These are phyloP conservation scores for Drosophila punjabiensis DNA, from an alignment of 1,140 invertebrate genomes.

Conservation along the genomic window DNA sequence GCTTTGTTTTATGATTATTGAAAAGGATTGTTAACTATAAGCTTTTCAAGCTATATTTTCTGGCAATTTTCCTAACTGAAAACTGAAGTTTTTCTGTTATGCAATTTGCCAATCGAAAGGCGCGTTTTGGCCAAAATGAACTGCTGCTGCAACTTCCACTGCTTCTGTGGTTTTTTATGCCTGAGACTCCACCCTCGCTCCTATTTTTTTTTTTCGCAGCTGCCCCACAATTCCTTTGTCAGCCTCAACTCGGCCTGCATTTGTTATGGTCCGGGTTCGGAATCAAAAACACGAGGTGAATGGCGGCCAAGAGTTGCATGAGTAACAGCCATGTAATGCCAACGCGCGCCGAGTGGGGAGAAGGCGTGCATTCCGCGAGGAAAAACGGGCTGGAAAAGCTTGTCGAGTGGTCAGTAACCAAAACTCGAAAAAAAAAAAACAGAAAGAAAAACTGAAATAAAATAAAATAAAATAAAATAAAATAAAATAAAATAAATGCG, in stretches of 20 bases:
- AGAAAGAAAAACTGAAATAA: slow-evolving; percentile 17
- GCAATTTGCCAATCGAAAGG: slow-evolving; percentile 71
- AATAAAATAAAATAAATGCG: slow-evolving; percentile 20
- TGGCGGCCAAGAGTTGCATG: slow-evolving; percentile 62
- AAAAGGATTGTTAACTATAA: background rate
- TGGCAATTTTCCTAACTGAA: background rate
- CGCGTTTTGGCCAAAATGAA: slow-evolving; percentile 49
- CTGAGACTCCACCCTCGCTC: slow-evolving; percentile 6
- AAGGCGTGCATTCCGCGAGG: background rate
- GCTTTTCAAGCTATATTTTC: background rate
- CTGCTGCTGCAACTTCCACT: slow-evolving; percentile 47
- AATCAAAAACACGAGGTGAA: slow-evolving; percentile 50
- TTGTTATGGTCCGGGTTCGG: slow-evolving; percentile 47
- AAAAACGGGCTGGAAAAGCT: slow-evolving; percentile 12
- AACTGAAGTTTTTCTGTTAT: slow-evolving; percentile 51
- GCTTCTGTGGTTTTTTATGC: slow-evolving; percentile 29
- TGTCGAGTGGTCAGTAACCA: slow-evolving; percentile 47
- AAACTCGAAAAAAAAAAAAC: slow-evolving; percentile 16
- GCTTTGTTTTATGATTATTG: background rate
- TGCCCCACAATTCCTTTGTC: slow-evolving; percentile 53
- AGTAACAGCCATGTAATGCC: slow-evolving; percentile 78
- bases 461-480: slow-evolving; percentile 27
- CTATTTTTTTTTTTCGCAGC: slow-evolving; percentile 10
- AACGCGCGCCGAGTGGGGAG: slow-evolving; percentile 4
- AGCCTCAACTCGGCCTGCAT: slow-evolving; percentile 20